Percentiles rank a stretch among this genome's conserved stretches.
phyloP scores from a whole-genome alignment of 92 coral and sea anemone species.

The Bergia sp. region DNA sequence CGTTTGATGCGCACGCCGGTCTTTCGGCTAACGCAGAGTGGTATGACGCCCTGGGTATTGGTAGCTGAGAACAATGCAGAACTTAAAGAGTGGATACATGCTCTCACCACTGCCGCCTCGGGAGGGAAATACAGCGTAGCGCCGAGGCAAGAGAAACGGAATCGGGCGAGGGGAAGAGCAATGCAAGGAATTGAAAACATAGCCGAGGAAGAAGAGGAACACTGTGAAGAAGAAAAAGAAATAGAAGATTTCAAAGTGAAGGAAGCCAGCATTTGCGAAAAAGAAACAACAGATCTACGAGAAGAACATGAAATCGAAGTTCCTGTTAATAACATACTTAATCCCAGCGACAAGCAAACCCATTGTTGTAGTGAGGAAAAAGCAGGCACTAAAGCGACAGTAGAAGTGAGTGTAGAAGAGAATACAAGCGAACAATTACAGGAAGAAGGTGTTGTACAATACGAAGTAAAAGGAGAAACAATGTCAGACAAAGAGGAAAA shows the following conservation, averaged over 20 bases:
- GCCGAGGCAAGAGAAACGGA: conserved; percentile 48
- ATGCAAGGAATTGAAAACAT: conserved; percentile 74
- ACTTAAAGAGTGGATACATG: conserved; percentile 96
- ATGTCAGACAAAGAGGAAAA: background rate
- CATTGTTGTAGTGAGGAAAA: background rate
- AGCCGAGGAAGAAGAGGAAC: conserved; percentile 67
- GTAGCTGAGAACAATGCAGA: conserved; percentile 84
- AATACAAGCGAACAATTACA: background rate
- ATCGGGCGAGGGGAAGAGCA: conserved; percentile 44
- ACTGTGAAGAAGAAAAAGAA: conserved; percentile 59
- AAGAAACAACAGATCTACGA: background rate
- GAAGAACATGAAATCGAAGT: background rate
- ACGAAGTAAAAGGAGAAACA: background rate
- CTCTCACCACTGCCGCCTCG: conserved; percentile 90
- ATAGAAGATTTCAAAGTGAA: conserved; percentile 28
- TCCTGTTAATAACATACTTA: background rate
- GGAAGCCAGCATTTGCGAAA: background rate
- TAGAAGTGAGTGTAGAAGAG: background rate
- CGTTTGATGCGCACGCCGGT: conserved; percentile 93
- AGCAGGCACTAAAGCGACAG: background rate
- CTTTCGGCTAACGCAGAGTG: conserved; percentile 91
- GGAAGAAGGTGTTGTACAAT: background rate
- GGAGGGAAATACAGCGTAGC: conserved; percentile 77
- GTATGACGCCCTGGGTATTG: conserved; percentile 96
- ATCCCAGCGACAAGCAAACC: background rate